Evolutionary conservation across 2,888 invertebrate species (phyloP).

Genomic region (Girardia tigrina): DNA sequence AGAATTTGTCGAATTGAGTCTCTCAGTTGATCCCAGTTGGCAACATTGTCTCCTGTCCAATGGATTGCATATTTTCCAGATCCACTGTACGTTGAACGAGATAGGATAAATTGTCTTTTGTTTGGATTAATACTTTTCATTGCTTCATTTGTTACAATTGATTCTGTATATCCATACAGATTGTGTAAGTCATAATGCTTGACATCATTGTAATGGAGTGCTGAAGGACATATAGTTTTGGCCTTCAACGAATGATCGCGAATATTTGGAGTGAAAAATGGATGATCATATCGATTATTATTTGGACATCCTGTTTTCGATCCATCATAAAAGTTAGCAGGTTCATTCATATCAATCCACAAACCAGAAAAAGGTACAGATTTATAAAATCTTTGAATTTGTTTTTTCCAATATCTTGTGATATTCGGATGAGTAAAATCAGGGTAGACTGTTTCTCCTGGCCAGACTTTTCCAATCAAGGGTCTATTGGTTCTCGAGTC

Average conservation of each 20-base stretch:
- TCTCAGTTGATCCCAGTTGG: constrained; percentile 55
- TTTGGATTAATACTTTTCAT: constrained; percentile 39
- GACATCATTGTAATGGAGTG: constrained; percentile 40
- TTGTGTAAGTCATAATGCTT: constrained; percentile 45
- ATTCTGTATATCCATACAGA: constrained; percentile 43
- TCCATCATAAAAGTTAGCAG: constrained; percentile 45
- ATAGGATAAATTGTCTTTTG: constrained; percentile 55
- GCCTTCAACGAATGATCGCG: constrained; percentile 39
- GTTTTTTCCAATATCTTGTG: constrained; percentile 41
- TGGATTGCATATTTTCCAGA: constrained; percentile 44
- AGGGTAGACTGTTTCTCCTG: constrained; percentile 43
- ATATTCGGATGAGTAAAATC: constrained; percentile 44
- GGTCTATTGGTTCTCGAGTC: constrained; percentile 53
- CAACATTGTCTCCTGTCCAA: constrained; percentile 47
- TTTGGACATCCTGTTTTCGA: constrained; percentile 44
- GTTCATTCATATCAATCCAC: constrained; percentile 50
- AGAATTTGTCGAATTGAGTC: constrained; percentile 50
- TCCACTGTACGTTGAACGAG: constrained; percentile 57
- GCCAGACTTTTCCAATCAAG: constrained; percentile 43
- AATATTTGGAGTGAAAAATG: constrained; percentile 43
- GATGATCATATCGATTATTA: constrained; percentile 40
- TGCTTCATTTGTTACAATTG: constrained; percentile 39
- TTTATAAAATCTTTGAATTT: constrained; percentile 40
- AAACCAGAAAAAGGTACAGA: constrained; percentile 42
- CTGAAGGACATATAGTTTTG: constrained; percentile 43